Conservation (phyloP, 2,113 vertebrate genomes). For the Martes martes region DNA sequence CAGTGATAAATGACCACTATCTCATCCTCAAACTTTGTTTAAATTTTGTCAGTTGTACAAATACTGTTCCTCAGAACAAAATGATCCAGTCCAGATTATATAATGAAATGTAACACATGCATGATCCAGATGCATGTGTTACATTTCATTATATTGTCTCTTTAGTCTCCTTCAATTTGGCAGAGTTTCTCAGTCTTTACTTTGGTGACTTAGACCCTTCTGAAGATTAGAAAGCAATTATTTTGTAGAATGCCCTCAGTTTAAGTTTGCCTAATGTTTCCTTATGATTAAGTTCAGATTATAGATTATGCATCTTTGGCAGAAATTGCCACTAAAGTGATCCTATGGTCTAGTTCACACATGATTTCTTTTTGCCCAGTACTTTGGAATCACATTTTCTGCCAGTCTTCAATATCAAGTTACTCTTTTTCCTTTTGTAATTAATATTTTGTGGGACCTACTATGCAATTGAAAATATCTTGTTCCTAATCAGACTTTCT, state of each 20-base stretch:
- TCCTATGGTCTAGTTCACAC: background rate
- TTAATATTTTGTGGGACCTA: background rate
- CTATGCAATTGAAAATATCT: background rate
- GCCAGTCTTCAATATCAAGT: background rate
- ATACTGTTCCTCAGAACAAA: background rate
- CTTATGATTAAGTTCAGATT: background rate
- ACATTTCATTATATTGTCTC: background rate
- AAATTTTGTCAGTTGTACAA: background rate
- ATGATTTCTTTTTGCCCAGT: background rate
- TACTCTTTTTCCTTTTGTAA: background rate
- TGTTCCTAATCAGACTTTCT: background rate
- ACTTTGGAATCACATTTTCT: background rate
- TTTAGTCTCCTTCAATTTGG: background rate
- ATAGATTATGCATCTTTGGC: background rate
- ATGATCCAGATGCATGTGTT: background rate
- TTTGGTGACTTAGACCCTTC: background rate
- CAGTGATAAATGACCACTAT: background rate
- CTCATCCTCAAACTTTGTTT: background rate
- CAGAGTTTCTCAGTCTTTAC: background rate
- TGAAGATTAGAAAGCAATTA: background rate
- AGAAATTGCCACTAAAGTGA: background rate
- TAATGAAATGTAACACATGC: no score
- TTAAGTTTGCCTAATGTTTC: background rate
- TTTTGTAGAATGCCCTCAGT: background rate
- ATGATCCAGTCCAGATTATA: background rate